Percentiles rank a stretch among this genome's conserved stretches.
Conservation (phyloP, 37 sponge, comb jelly and placozoan species). For the Axinella damicornis region DNA sequence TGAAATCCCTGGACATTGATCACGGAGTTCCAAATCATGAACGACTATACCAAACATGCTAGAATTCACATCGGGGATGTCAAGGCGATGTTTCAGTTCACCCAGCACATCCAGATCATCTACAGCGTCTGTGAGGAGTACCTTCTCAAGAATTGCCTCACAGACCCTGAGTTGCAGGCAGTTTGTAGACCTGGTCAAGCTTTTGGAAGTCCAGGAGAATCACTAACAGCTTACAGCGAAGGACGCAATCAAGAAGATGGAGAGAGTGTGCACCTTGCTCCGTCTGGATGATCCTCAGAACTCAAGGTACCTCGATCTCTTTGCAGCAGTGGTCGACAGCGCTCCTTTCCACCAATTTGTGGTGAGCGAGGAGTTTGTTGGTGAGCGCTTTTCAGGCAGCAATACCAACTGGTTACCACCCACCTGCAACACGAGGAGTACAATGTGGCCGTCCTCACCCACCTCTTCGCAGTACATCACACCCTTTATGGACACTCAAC, state of each 20-base stretch:
- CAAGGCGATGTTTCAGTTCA: slow-evolving; percentile 66
- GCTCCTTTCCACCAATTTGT: slow-evolving; percentile 62
- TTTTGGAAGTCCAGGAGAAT: slow-evolving; percentile 2
- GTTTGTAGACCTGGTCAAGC: slow-evolving; percentile 10
- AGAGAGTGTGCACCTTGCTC: slow-evolving; percentile 21
- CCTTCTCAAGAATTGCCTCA: slow-evolving; percentile 27
- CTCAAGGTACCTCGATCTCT: slow-evolving; percentile 34
- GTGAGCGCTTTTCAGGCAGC: slow-evolving; percentile 53
- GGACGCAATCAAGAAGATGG: slow-evolving; percentile 45
- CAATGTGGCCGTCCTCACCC: slow-evolving; percentile 82
- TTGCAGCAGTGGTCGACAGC: slow-evolving; percentile 57
- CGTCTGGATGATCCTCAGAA: neutral
- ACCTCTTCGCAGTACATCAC: slow-evolving; percentile 75
- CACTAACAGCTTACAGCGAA: slow-evolving; percentile 33
- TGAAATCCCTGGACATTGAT: slow-evolving; percentile 40
- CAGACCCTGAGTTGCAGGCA: slow-evolving; percentile 26
- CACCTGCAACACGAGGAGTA: slow-evolving; percentile 87
- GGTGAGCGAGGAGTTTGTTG: slow-evolving; percentile 53
- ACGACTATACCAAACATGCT: too few species aligned
- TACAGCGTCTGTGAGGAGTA: slow-evolving; percentile 62
- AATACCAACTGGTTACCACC: slow-evolving; percentile 81
- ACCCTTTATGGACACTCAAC: slow-evolving; percentile 74
- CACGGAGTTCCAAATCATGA: neutral
- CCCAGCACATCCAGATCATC: slow-evolving; percentile 55
- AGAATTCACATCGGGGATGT: too few species aligned